phyloP scores from a whole-genome alignment of 2,113 vertebrate genomes.

The Muntiacus muntjak region DNA sequence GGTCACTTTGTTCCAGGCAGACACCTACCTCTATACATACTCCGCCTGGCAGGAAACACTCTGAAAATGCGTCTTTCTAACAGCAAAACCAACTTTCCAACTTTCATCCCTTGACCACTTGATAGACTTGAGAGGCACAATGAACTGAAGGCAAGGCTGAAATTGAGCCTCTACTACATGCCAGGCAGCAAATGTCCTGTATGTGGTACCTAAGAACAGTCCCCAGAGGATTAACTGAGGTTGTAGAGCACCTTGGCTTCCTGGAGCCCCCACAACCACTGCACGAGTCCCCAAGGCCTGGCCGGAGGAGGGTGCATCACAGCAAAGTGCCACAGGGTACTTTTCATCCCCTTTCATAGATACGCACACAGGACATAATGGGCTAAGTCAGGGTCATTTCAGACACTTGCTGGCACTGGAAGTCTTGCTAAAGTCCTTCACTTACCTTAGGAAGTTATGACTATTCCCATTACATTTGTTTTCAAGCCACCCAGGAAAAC shows the following conservation, averaged over 20 bases:
- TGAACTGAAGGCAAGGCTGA: background rate
- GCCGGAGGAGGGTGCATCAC: background rate
- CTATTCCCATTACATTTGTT: background rate
- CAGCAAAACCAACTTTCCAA: background rate
- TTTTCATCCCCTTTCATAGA: background rate
- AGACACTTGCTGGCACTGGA: background rate
- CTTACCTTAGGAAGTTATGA: background rate
- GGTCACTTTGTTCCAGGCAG: background rate
- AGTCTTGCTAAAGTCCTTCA: accelerated
- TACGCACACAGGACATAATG: too few relatives aligned
- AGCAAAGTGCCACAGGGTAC: background rate
- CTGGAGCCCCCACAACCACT: accelerated
- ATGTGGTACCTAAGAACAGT: background rate
- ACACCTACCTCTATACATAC: background rate
- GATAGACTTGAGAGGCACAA: background rate
- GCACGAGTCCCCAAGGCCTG: background rate
- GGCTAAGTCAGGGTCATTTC: background rate
- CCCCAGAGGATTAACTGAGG: background rate
- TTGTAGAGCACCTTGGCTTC: background rate
- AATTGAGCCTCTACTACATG: too few relatives aligned
- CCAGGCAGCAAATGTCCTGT: background rate
- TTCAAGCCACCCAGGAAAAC: background rate
- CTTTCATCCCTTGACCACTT: background rate
- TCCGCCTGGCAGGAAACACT: too few relatives aligned
- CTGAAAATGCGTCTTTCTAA: background rate